Conservation (phyloP, 2,888 invertebrate species). For the Lathronympha strigana region DNA sequence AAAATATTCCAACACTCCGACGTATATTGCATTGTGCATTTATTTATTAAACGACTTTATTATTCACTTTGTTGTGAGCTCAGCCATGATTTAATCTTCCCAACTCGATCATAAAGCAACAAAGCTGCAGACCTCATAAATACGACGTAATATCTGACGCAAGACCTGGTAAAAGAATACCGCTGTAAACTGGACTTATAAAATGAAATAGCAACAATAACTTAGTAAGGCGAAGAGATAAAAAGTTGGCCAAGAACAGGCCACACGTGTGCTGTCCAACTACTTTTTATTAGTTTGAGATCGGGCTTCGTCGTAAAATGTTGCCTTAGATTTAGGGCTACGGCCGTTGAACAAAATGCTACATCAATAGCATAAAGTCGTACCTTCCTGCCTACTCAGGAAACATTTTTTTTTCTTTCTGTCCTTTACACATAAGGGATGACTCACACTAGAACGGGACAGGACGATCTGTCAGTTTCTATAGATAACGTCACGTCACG, state of each 20-base stretch:
- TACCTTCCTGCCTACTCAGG: too few relatives aligned
- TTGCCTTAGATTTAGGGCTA: conserved; percentile 16
- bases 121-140: conserved; percentile 37
- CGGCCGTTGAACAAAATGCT: conserved; percentile 19
- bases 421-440: too few relatives aligned
- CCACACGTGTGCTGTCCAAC: conserved; percentile 46
- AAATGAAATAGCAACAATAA: conserved; percentile 48
- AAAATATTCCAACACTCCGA: background rate
- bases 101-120: conserved; percentile 42
- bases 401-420: too few relatives aligned
- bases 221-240: conserved; percentile 54
- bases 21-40: conserved; percentile 23
- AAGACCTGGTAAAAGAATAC: conserved; percentile 39
- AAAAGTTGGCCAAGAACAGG: conserved; percentile 47
- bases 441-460: too few relatives aligned
- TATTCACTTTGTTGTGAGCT: conserved; percentile 37
- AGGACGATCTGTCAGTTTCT: too few relatives aligned
- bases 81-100: conserved; percentile 41
- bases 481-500: too few relatives aligned
- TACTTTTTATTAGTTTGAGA: conserved; percentile 58
- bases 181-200: conserved; percentile 45
- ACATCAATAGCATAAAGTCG: background rate
- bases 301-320: conserved; percentile 44
- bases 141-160: conserved; percentile 34
- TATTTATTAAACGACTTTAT: conserved; percentile 39